Percentiles rank a stretch among this genome's conserved stretches.
These are phyloP conservation scores for Zalophus californianus DNA, from an alignment of 2,797 vertebrate genomes.

Conservation along the genomic window DNA sequence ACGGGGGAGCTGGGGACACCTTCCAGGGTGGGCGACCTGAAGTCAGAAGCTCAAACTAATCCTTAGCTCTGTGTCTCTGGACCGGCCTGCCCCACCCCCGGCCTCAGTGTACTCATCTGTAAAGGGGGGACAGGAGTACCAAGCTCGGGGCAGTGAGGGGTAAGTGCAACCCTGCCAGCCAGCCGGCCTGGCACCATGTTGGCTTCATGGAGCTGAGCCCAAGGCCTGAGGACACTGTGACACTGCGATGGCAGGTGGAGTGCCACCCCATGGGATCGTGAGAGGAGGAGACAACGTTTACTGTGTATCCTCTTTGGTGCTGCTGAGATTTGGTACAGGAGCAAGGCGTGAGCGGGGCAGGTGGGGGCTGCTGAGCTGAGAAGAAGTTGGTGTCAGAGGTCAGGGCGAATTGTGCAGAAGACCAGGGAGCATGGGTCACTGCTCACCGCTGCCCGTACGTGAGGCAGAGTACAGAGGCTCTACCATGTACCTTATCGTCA, in stretches of 20 bases:
- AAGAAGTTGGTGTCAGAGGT: accelerated
- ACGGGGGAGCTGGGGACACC: accelerated
- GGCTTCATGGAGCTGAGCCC: not conserved
- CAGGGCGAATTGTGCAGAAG: too few relatives aligned
- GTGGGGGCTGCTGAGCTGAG: accelerated
- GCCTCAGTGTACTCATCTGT: not conserved
- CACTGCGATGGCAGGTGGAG: accelerated
- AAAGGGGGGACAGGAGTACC: not conserved
- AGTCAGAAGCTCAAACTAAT: not conserved
- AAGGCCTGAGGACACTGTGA: not conserved
- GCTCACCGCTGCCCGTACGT: accelerated
- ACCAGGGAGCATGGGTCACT: accelerated
- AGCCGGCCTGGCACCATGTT: accelerated
- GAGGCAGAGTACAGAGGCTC: not conserved
- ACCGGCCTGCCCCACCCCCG: accelerated
- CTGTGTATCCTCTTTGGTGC: accelerated
- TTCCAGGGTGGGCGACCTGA: accelerated
- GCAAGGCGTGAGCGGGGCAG: accelerated
- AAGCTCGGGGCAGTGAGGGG: not conserved
- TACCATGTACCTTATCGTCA: accelerated
- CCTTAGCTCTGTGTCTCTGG: not conserved
- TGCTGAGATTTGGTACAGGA: not conserved
- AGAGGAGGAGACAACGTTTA: too few relatives aligned
- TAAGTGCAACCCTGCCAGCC: accelerated
- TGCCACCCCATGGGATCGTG: accelerated